These are phyloP conservation scores for Schlechtendalia chinensis DNA, from an alignment of 1,140 invertebrate species.

Conservation along the genomic window DNA sequence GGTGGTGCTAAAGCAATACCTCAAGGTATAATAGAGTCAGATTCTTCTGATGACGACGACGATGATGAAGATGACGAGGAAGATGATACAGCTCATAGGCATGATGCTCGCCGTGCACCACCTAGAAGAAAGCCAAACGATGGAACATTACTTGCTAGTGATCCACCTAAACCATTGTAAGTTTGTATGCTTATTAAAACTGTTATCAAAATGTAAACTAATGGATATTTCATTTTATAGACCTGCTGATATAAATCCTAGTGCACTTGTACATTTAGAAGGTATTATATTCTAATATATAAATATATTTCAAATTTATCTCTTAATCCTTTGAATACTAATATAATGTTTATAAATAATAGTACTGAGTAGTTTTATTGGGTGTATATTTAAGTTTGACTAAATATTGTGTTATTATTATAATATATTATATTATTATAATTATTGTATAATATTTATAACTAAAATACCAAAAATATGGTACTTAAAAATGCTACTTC, in stretches of 20 bases:
- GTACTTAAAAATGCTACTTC: no score
- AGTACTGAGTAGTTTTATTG: no score
- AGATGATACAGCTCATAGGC: conserved; percentile 52
- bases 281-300: conserved; percentile 1
- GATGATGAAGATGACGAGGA: conserved; percentile 58
- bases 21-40: conserved; percentile 54
- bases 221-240: conserved; percentile 27
- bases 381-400: no score
- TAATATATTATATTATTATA: no score
- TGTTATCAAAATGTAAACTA: background rate
- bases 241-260: conserved; percentile 39
- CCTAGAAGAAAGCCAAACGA: conserved; percentile 72
- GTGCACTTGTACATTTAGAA: conserved; percentile 38
- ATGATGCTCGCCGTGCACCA: conserved; percentile 60
- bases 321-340: background rate
- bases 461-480: no score
- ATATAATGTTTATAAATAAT: no score
- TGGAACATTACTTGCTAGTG: conserved; percentile 90
- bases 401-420: no score
- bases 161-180: conserved; percentile 94
- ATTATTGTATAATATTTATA: no score
- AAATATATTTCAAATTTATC: background rate
- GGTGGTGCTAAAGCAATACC: conserved; percentile 51
- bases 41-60: conserved; percentile 58
- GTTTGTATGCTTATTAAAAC: conserved; percentile 54